Evolutionary conservation across 2,113 vertebrate genomes (phyloP).

Genomic region (Felis chaus): DNA sequence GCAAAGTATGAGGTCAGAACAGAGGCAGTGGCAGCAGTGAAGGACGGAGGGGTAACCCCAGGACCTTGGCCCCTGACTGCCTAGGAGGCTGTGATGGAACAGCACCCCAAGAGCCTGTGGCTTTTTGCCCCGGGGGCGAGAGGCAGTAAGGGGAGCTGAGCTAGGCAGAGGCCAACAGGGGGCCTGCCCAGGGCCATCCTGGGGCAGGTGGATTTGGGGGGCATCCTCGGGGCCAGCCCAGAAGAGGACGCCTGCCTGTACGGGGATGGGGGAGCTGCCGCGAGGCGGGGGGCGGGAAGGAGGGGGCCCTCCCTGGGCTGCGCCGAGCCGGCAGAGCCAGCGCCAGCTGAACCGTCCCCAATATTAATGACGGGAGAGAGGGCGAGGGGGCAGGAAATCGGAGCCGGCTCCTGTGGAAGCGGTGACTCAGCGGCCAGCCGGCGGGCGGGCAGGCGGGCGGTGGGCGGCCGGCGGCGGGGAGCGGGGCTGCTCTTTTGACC

Average conservation of each 20-base stretch:
- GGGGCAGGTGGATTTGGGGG: constrained; percentile 17
- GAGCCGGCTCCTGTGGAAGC: constrained; percentile 60
- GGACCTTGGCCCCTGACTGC: neutral
- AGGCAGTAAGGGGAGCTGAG: too few relatives aligned
- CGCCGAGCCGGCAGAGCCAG: neutral
- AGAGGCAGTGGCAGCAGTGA: neutral
- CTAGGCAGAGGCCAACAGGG: neutral
- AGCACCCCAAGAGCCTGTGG: accelerated
- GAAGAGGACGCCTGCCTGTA: neutral
- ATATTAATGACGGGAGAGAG: constrained; percentile 33
- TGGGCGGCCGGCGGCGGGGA: neutral
- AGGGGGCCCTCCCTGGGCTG: neutral
- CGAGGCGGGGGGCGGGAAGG: neutral
- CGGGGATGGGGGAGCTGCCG: neutral
- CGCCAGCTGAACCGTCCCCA: constrained; percentile 33
- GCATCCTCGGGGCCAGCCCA: neutral
- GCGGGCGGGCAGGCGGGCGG: constrained; percentile 16
- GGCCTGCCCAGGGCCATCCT: too few relatives aligned
- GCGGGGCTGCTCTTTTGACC: constrained; percentile 63
- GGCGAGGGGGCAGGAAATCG: constrained; percentile 64
- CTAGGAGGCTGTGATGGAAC: neutral
- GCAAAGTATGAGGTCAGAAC: neutral
- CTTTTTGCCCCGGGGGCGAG: neutral
- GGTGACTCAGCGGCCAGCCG: constrained; percentile 66
- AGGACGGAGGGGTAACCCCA: neutral